Base-by-base conservation (phyloP, 1,140 invertebrate species). In the Drosophila santomea region DNA sequence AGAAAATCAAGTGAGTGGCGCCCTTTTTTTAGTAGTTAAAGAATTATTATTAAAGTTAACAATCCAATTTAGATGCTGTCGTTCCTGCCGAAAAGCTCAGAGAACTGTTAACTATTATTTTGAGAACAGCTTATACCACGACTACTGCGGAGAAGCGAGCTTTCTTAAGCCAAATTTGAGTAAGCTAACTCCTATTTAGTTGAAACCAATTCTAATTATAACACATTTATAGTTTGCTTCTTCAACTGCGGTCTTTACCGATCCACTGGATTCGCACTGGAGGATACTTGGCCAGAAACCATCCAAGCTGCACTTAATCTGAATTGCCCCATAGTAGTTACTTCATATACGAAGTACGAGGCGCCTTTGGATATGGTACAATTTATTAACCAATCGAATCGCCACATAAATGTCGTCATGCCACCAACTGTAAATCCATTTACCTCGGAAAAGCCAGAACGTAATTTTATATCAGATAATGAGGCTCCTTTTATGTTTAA, bases 401-500 rank as follows among this genome's bases (percentile, higher is more conserved):
- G 90, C 0, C 81, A 93, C 12, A 68, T 94, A 2, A 92, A 94
- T 12, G 79, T 94, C 0, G 73, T 95, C 6, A 54, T 93, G 8
- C 93, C 93, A 12, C 93, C 95, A 0, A 93, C 91, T 25, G 90
- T 83, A 39, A 96, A 96, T 92, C 94, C 94, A 0, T 96, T 95
- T 71, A 92, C 95, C 0, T 95, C 95, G 52, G 91, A 95, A 0
- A 94, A 95, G 78, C 95, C 96, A 0, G 95, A 96, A 74, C 94
- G 95, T 38, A 96, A 96, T 86, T 96, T 96, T 73, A 94, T 96
- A 14, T 95, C 95, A 12, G 96, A 96, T 71, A 94, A 96, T 50
- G 93, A 94, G 23, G 93, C 93, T 15, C 95, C 95, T 0, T 92
- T 96, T 17, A 94, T 96, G 66, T 96, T 95, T 77, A 96, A 96